These are phyloP conservation scores for Homalodisca vitripennis DNA, from an alignment of 1,140 invertebrate genomes.

Conservation along the genomic window DNA sequence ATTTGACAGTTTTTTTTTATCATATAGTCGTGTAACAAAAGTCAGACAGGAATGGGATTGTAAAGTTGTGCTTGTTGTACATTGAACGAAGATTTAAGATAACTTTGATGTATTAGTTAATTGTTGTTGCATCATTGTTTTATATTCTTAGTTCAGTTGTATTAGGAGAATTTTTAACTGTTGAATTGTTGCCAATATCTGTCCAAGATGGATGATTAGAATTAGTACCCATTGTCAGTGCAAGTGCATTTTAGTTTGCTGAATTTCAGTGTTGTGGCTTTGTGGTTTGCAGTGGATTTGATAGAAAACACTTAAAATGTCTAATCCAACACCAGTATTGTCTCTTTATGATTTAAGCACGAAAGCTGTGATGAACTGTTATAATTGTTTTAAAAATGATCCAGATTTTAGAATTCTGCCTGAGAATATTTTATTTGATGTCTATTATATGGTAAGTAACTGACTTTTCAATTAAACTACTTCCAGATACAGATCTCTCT, in stretches of 20 bases:
- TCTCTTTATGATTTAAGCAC: slow-evolving; percentile 38
- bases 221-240: background rate
- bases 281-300: no score
- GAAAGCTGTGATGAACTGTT: slow-evolving; percentile 33
- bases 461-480: no score
- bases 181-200: background rate
- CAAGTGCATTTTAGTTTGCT: background rate
- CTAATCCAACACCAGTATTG: slow-evolving; percentile 1
- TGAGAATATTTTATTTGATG: slow-evolving; percentile 39
- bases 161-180: background rate
- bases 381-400: slow-evolving; percentile 35
- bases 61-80: no score
- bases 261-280: no score
- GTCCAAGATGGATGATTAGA: background rate
- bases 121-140: no score
- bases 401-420: slow-evolving; percentile 35
- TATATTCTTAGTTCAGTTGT: background rate
- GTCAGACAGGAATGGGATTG: no score
- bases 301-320: background rate
- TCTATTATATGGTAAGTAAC: slow-evolving; percentile 38
- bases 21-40: no score
- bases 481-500: no score
- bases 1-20: no score
- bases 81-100: no score
- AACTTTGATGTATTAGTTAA: no score